Base-by-base conservation (phyloP, 1,140 invertebrate species). In the Littorina saxatilis region DNA sequence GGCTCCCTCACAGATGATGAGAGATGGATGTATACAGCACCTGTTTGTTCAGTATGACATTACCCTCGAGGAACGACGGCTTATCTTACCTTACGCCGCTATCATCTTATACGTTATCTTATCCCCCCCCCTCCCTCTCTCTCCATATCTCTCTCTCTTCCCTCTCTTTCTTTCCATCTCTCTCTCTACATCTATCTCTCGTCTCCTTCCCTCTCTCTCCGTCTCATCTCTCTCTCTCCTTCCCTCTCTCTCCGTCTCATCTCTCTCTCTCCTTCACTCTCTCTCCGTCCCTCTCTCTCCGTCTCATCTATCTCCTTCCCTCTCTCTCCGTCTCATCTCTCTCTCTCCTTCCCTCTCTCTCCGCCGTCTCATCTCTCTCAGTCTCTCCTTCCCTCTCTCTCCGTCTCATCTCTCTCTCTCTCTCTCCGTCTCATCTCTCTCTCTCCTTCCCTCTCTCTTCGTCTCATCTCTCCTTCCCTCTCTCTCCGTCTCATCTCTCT, bases 11-110 rank as follows among this genome's bases (percentile, higher is more conserved):
- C n/a, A n/a, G n/a, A n/a, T n/a, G n/a, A n/a, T n/a, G n/a, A n/a
- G n/a, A n/a, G n/a, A n/a, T n/a, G n/a, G n/a, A n/a, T n/a, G n/a
- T n/a, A n/a, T n/a, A n/a, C n/a, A n/a, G n/a, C n/a, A n/a, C n/a
- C n/a, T n/a, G n/a, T n/a, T n/a, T n/a, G n/a, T n/a, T n/a, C n/a
- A n/a, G n/a, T n/a, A n/a, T n/a, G n/a, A n/a, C n/a, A n/a, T n/a
- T n/a, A n/a, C n/a, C n/a, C n/a, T n/a, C n/a, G n/a, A n/a, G n/a
- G n/a, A n/a, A n/a, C 39, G 74, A 55, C 29, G 84, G 84, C 20
- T 85, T 80, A 15, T 77, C 74, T 32, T 61, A 77, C 27, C 61
- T 17, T 61, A 7, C 61, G 11, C 7, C 61, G n/a, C 43, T 47
- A 47, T 17, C 43, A 5, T 9, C 43, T 47, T 5, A 5, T 47